A percentile compares a stretch with the other conserved stretches of the same genome.
Conservation (phyloP, 2,797 vertebrate genomes). For the Cercopithecus mitis region DNA sequence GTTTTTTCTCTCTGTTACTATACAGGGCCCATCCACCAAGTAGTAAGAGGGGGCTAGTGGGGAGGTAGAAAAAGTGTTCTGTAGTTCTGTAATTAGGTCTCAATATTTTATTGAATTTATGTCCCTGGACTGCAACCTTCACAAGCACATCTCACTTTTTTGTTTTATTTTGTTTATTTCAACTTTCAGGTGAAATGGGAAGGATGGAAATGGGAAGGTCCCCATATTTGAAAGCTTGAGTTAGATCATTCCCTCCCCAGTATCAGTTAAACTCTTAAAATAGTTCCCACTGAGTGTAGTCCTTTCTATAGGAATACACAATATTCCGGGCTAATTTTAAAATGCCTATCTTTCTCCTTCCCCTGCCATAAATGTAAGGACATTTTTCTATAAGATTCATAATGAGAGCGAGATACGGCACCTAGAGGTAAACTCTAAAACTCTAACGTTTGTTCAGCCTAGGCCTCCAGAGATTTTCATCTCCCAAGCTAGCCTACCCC, state of each 20-base stretch:
- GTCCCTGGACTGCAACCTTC: fast-evolving
- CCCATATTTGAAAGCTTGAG: neutral
- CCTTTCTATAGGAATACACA: too few relatives aligned
- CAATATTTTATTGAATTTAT: neutral
- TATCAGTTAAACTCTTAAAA: neutral
- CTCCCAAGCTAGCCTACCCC: too few relatives aligned
- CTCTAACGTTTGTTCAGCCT: neutral
- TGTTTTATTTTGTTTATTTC: neutral
- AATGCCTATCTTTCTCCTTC: neutral
- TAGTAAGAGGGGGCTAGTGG: neutral
- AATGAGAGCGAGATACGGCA: neutral
- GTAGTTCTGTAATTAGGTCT: too few relatives aligned
- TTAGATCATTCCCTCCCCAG: too few relatives aligned
- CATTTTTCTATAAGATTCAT: neutral
- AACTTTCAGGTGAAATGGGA: neutral
- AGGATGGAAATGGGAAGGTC: too few relatives aligned
- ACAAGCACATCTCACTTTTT: too few relatives aligned
- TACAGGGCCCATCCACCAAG: too few relatives aligned
- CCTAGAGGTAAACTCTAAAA: neutral
- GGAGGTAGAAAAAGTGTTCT: neutral
- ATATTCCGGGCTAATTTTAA: neutral
- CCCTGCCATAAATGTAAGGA: neutral
- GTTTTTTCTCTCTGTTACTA: neutral
- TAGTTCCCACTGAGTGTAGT: too few relatives aligned
- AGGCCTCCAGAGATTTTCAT: neutral